phyloP scores from a whole-genome alignment of 2,797 vertebrate genomes.

The Tragelaphus oryx region DNA sequence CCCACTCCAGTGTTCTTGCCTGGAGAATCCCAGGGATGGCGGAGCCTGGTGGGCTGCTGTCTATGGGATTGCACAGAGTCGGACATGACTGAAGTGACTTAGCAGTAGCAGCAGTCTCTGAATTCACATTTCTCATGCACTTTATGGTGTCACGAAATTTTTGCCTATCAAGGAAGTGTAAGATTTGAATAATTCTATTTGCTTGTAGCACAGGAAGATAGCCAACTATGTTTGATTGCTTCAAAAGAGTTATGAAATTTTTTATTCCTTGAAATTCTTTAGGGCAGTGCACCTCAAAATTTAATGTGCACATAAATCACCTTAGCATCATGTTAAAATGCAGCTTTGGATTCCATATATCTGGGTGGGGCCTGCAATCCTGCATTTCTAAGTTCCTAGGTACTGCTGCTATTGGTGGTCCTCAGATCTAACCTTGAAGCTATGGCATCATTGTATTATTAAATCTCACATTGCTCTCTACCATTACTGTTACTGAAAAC shows the following conservation, averaged over 20 bases:
- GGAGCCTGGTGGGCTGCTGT: background rate
- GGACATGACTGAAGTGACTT: background rate
- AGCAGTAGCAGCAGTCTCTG: too few species aligned
- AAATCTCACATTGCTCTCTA: background rate
- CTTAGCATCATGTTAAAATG: background rate
- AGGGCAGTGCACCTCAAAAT: background rate
- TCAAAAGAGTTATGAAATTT: constrained; percentile 27
- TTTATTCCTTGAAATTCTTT: constrained; percentile 21
- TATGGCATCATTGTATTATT: background rate
- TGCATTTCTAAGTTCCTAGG: background rate
- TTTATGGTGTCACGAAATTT: constrained; percentile 27
- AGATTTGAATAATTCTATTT: constrained; percentile 25
- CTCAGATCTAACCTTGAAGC: background rate
- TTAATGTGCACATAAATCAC: background rate
- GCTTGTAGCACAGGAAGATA: constrained; percentile 2
- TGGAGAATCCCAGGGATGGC: background rate
- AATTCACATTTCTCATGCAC: background rate
- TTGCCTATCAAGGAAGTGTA: constrained; percentile 19
- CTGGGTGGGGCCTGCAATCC: background rate
- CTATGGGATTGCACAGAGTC: rapidly evolving
- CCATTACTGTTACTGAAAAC: background rate
- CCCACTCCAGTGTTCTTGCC: background rate
- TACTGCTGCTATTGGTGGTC: background rate
- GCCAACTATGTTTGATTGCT: background rate
- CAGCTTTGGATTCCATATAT: background rate